Conservation (phyloP, 1,140 invertebrate species). For the Drosophila carrolli region DNA sequence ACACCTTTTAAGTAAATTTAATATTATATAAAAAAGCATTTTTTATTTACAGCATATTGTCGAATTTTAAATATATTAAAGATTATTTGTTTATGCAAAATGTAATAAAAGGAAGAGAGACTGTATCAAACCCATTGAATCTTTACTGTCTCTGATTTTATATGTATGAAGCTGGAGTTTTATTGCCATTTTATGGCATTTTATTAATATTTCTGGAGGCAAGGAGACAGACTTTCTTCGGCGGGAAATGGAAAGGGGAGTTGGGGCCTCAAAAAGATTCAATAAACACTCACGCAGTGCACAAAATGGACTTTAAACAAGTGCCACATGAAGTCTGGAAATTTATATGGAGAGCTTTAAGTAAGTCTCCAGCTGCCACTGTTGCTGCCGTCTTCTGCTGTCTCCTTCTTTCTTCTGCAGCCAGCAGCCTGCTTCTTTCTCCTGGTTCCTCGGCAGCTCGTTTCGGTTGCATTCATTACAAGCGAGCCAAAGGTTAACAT, state of each 20-base stretch:
- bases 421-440: conserved; percentile 5
- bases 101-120: background rate
- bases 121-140: conserved; percentile 34
- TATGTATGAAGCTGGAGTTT: conserved; percentile 53
- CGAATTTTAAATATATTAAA: too few relatives aligned
- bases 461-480: conserved; percentile 79
- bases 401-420: conserved; percentile 13
- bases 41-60: too few relatives aligned
- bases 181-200: conserved; percentile 76
- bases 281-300: conserved; percentile 80
- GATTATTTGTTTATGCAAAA: too few relatives aligned
- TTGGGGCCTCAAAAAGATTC: conserved; percentile 53
- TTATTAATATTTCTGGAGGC: conserved; percentile 72
- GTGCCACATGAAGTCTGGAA: conserved; percentile 75
- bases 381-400: conserved; percentile 3
- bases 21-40: too few relatives aligned
- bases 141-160: conserved; percentile 51
- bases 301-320: conserved; percentile 81
- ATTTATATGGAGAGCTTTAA: conserved; percentile 78
- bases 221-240: conserved; percentile 21
- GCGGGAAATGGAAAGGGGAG: background rate
- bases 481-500: conserved; percentile 81
- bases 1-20: too few relatives aligned
- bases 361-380: conserved; percentile 69
- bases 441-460: conserved; percentile 41